Conservation (phyloP, 2,888 invertebrate genomes). For the Philaethria dido region DNA sequence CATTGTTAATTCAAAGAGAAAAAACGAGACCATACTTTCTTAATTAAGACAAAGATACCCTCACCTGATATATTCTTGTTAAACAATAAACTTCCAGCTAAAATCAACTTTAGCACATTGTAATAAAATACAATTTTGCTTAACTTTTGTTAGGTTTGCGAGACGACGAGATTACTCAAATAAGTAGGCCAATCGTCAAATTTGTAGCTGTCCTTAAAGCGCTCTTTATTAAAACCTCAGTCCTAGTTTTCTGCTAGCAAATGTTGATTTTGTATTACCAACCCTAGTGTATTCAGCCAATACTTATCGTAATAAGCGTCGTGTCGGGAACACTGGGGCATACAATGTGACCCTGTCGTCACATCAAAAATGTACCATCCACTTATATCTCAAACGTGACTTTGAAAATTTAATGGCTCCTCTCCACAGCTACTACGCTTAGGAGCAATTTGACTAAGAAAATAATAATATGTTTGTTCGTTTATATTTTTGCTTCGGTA, state of each 20-base stretch:
- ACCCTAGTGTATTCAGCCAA: background rate
- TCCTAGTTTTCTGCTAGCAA: constrained; percentile 52
- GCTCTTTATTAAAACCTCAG: constrained; percentile 56
- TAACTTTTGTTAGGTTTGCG: constrained; percentile 15
- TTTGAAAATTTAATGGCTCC: constrained; percentile 44
- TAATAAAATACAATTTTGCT: constrained; percentile 31
- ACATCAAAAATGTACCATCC: constrained; percentile 45
- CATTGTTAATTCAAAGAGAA: constrained; percentile 32
- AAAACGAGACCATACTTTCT: constrained; percentile 43
- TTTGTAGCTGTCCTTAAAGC: constrained; percentile 53
- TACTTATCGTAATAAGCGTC: constrained; percentile 5
- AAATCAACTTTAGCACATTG: constrained; percentile 23
- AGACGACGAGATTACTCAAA: constrained; percentile 47
- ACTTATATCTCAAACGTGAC: constrained; percentile 46
- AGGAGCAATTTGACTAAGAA: constrained; percentile 22
- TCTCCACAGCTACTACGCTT: constrained; percentile 23
- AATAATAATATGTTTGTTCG: constrained; percentile 24
- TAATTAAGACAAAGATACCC: constrained; percentile 45
- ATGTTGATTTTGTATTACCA: constrained; percentile 43
- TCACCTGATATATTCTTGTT: constrained; percentile 44
- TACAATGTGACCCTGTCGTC: constrained; percentile 34
- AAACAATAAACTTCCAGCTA: constrained; percentile 10
- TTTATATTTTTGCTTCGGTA: background rate
- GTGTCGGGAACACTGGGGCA: constrained; percentile 1
- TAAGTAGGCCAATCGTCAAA: constrained; percentile 53